Conservation (phyloP, 1,140 invertebrate species). For the Diorhabda elongata region DNA sequence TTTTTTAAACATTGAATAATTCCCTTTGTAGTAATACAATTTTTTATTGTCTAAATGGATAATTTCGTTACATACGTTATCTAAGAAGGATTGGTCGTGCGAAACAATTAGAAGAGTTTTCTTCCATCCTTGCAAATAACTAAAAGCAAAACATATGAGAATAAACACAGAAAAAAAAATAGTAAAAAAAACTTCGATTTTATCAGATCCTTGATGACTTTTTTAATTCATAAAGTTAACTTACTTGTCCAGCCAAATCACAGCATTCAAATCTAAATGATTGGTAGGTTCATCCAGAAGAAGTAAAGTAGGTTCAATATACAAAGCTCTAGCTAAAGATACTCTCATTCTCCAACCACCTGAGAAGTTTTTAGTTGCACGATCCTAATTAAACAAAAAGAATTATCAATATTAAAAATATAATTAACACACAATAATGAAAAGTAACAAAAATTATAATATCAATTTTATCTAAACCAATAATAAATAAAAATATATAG, state of each 20-base stretch:
- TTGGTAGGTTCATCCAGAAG: slow-evolving; percentile 96
- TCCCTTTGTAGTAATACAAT: slow-evolving; percentile 96
- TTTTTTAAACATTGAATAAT: slow-evolving; percentile 98
- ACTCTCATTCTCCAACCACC: slow-evolving; percentile 99
- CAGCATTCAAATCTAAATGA: slow-evolving; percentile 94
- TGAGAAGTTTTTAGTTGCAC: slow-evolving; percentile 93
- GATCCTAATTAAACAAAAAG: slow-evolving; percentile 47
- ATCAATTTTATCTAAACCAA: no score
- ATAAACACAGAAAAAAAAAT: not conserved
- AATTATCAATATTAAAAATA: no score
- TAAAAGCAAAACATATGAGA: slow-evolving; percentile 43
- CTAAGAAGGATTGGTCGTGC: slow-evolving; percentile 98
- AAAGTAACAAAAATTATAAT: no score
- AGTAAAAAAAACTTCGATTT: not conserved
- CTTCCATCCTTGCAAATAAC: slow-evolving; percentile 95
- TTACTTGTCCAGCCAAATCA: slow-evolving; percentile 98
- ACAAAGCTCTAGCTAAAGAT: slow-evolving; percentile 84
- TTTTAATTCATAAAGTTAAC: slow-evolving; percentile 38
- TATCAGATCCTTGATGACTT: no score
- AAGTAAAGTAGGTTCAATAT: slow-evolving; percentile 90
- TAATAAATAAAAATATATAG: no score
- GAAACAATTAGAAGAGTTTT: slow-evolving; percentile 96
- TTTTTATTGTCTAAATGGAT: slow-evolving; percentile 95
- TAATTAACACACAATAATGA: no score
- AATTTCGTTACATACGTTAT: slow-evolving; percentile 98